Percentiles rank a stretch among this genome's conserved stretches.
Conservation (phyloP, 2,797 vertebrate genomes). For the Melanotaenia pygmaea region DNA sequence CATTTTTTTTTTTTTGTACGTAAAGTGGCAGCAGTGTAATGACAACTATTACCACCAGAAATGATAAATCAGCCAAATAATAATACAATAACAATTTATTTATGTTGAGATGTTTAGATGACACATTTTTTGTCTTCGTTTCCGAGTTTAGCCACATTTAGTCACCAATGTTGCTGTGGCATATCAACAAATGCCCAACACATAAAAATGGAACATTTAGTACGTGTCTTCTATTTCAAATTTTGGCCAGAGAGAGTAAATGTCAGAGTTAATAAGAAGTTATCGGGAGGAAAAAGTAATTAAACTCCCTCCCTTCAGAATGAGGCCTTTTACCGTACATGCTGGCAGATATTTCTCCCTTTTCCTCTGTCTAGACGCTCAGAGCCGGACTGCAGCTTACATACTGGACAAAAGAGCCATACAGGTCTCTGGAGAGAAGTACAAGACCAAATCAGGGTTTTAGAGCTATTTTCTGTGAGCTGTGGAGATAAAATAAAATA, state of each 20-base stretch:
- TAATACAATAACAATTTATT: too few species aligned
- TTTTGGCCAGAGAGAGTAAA: slow-evolving; percentile 57
- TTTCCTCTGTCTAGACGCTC: slow-evolving; percentile 77
- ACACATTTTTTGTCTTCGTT: slow-evolving; percentile 31
- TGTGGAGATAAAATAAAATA: slow-evolving; percentile 18
- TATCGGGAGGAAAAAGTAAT: slow-evolving; percentile 75
- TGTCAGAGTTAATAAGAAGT: slow-evolving; percentile 74
- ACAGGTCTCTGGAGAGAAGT: slow-evolving; percentile 66
- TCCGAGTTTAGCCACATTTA: slow-evolving; percentile 24
- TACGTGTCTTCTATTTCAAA: slow-evolving; percentile 48
- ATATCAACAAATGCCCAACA: slow-evolving; percentile 36
- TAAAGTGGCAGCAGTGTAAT: slow-evolving; percentile 16
- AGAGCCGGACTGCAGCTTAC: slow-evolving; percentile 57
- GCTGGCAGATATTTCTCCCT: slow-evolving; percentile 67
- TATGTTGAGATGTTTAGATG: not conserved
- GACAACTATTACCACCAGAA: not conserved
- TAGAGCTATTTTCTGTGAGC: slow-evolving; percentile 28
- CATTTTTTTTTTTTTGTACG: slow-evolving; percentile 16
- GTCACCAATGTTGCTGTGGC: not conserved
- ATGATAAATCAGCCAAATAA: too few species aligned
- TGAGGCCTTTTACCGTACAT: slow-evolving; percentile 66
- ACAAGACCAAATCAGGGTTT: slow-evolving; percentile 45
- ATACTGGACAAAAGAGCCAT: slow-evolving; percentile 72
- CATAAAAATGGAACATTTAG: slow-evolving; percentile 52
- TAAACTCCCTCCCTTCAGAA: slow-evolving; percentile 65